Conservation (phyloP, 2,888 invertebrate genomes). For the Apoderus coryli region DNA sequence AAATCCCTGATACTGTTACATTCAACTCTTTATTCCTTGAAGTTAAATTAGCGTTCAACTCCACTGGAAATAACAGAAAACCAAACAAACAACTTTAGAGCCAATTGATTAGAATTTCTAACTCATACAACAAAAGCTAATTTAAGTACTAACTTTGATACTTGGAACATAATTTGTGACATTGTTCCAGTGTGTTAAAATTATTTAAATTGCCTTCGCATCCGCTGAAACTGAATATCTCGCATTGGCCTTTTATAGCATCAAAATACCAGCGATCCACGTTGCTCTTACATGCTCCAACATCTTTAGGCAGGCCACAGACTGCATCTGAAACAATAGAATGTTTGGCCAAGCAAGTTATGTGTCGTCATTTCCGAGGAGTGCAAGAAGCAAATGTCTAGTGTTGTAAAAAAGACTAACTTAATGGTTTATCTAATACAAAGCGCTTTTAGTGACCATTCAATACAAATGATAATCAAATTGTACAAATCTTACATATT, state of each 20-base stretch:
- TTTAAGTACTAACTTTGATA: slow-evolving; percentile 37
- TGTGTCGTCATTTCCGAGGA: too few relatives aligned
- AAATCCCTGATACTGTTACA: slow-evolving; percentile 28
- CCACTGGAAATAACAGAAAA: slow-evolving; percentile 26
- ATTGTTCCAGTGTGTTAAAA: slow-evolving; percentile 59
- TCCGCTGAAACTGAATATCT: slow-evolving; percentile 74
- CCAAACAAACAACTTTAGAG: background rate
- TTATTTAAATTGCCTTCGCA: slow-evolving; percentile 84
- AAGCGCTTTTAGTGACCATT: too few relatives aligned
- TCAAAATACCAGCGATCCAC: slow-evolving; percentile 80
- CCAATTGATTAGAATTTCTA: too few relatives aligned
- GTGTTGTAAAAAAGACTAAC: too few relatives aligned
- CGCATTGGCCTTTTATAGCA: slow-evolving; percentile 50
- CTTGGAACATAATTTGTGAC: slow-evolving; percentile 45
- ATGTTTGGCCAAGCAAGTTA: too few relatives aligned
- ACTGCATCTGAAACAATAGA: slow-evolving; percentile 33
- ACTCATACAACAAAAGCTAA: too few relatives aligned
- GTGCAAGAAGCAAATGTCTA: too few relatives aligned
- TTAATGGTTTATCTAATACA: too few relatives aligned
- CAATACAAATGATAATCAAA: too few relatives aligned
- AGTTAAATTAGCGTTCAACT: slow-evolving; percentile 28
- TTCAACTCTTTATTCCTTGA: slow-evolving; percentile 27
- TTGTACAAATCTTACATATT: too few relatives aligned
- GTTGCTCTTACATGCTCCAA: slow-evolving; percentile 65
- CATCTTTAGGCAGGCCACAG: slow-evolving; percentile 48